Percentiles rank a stretch among this genome's conserved stretches.
These are phyloP conservation scores for Pomacea maculata DNA, from an alignment of 1,140 invertebrate genomes.

Conservation along the genomic window DNA sequence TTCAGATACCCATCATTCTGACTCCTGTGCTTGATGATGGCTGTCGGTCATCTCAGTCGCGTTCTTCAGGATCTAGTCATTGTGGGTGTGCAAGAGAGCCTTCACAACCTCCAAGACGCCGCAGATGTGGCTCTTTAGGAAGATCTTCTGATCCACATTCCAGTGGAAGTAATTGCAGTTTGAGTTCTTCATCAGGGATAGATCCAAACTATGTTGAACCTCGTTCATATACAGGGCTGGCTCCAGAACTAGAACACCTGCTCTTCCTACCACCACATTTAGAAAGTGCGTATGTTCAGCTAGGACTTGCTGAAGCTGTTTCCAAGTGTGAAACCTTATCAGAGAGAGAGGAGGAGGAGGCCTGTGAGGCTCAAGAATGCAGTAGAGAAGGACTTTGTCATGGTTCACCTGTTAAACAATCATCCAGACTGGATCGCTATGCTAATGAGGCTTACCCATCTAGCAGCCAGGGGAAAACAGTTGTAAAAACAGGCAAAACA, in stretches of 20 bases:
- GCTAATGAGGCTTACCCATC: conserved; percentile 44
- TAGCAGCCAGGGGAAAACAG: conserved; percentile 25
- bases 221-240: conserved; percentile 30
- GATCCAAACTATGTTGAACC: conserved; percentile 51
- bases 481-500: conserved; percentile 20
- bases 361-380: neutral
- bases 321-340: neutral
- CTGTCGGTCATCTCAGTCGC: conserved; percentile 1
- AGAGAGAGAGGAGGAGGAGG: neutral
- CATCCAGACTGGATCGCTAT: conserved; percentile 36
- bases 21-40: conserved; percentile 32
- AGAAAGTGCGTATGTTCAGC: conserved; percentile 32
- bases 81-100: conserved; percentile 9
- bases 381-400: neutral
- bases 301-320: neutral
- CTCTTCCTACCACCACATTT: conserved; percentile 57
- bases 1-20: conserved; percentile 41
- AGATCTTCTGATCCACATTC: conserved; percentile 37
- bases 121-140: conserved; percentile 4
- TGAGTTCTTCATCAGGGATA: conserved; percentile 52
- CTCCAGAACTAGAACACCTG: conserved; percentile 52
- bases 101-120: neutral
- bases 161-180: conserved; percentile 47
- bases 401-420: conserved; percentile 20
- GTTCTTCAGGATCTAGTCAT: conserved; percentile 21